Conservation (phyloP, 2,797 vertebrate species). For the Petrocephalus sullivani region DNA sequence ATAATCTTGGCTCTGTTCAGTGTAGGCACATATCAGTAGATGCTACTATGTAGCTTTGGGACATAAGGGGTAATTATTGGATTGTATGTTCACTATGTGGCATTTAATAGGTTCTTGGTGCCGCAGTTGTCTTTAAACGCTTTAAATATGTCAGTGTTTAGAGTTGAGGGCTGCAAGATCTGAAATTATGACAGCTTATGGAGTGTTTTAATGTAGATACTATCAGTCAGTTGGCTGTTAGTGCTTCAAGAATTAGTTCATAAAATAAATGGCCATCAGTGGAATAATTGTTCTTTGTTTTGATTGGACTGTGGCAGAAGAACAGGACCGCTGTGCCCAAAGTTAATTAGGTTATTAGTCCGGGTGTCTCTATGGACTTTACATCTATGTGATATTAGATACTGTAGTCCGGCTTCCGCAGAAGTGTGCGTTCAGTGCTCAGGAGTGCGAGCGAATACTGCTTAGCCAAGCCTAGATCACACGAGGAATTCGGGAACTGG, state of each 20-base stretch:
- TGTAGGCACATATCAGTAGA: not conserved
- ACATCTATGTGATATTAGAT: not conserved
- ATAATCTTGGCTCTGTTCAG: not conserved
- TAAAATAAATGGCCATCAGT: not conserved
- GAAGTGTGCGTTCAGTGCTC: not conserved
- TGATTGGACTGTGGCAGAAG: not conserved
- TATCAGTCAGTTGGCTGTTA: not conserved
- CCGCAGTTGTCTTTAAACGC: not conserved
- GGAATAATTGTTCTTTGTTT: not conserved
- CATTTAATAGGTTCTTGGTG: not conserved
- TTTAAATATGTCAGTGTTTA: not conserved
- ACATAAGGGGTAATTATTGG: not conserved
- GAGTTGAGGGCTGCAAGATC: not conserved
- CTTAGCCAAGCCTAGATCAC: not conserved
- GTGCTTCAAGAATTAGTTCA: not conserved
- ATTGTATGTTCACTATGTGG: not conserved
- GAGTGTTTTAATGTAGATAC: not conserved
- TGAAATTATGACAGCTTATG: not conserved
- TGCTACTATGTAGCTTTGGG: not conserved
- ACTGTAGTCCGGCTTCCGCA: not conserved
- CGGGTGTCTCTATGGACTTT: not conserved
- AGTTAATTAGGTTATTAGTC: constrained; percentile 1
- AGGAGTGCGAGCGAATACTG: not conserved
- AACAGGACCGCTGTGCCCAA: not conserved
- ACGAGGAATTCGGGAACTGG: too few relatives aligned